Percentiles rank a stretch among this genome's conserved stretches.
Conservation (phyloP, 2,888 invertebrate species). For the Hydraecia micacea region DNA sequence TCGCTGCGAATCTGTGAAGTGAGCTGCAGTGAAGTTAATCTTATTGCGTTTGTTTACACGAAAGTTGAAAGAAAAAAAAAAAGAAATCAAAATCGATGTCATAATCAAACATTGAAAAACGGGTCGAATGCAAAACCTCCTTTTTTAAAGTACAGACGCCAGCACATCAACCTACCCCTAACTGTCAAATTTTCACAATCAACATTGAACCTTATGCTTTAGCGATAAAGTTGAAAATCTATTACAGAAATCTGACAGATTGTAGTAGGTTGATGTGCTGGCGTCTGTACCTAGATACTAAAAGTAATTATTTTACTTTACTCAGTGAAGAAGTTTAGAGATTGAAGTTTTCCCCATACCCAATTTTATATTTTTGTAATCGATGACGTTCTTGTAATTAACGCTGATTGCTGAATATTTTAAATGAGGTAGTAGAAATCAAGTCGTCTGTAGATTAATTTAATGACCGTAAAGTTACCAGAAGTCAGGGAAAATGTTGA, state of each 20-base stretch:
- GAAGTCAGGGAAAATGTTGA: slow-evolving; percentile 3
- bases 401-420: background rate
- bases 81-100: background rate
- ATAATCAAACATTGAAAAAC: background rate
- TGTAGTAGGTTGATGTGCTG: too few relatives aligned
- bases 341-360: too few relatives aligned
- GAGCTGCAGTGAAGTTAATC: background rate
- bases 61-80: background rate
- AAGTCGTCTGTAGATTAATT: background rate
- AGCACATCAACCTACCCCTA: too few relatives aligned
- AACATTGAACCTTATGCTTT: too few relatives aligned
- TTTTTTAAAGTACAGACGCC: too few relatives aligned
- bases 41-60: background rate
- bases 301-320: background rate
- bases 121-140: too few relatives aligned
- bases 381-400: background rate
- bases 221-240: too few relatives aligned
- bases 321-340: background rate
- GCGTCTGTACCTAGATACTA: too few relatives aligned
- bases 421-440: background rate
- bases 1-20: background rate
- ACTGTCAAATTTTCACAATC: too few relatives aligned
- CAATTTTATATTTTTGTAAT: background rate
- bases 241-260: too few relatives aligned
- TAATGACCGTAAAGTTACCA: background rate